Evolutionary conservation across 2,113 vertebrate species (phyloP).

Genomic region (Microcebus murinus): DNA sequence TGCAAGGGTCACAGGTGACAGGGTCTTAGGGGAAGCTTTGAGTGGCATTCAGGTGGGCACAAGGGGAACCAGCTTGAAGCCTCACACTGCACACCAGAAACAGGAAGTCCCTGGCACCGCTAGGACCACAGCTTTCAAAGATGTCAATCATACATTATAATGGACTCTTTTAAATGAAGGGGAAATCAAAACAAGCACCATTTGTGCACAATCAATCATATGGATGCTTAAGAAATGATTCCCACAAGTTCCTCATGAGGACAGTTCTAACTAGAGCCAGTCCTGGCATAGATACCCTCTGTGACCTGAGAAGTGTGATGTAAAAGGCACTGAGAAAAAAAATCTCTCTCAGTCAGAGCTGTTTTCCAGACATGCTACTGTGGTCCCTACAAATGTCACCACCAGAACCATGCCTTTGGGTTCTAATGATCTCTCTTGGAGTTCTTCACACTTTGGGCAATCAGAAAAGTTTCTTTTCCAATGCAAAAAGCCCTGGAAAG

Average conservation of each 20-base stretch:
- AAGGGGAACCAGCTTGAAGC: not conserved
- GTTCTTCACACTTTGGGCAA: slow-evolving; percentile 2
- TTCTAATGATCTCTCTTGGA: not conserved
- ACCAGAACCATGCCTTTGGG: not conserved
- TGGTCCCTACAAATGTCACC: not conserved
- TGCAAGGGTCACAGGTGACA: not conserved
- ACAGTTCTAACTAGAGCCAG: slow-evolving; percentile 10
- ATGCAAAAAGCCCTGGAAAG: not conserved
- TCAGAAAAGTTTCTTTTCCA: not conserved
- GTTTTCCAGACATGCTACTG: not conserved
- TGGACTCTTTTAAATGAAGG: slow-evolving; percentile 21
- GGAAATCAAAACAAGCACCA: slow-evolving; percentile 7
- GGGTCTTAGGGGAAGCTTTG: not conserved
- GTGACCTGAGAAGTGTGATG: not conserved
- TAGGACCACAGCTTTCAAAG: slow-evolving; percentile 36
- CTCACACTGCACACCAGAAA: not conserved
- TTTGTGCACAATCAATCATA: slow-evolving; percentile 42
- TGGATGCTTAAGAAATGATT: not conserved
- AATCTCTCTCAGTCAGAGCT: not conserved
- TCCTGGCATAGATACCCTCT: not conserved
- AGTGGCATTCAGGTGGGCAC: not conserved
- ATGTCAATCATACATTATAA: not conserved
- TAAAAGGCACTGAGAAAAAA: slow-evolving; percentile 39
- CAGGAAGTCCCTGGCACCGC: not conserved
- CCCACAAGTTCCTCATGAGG: not conserved